These are phyloP conservation scores for Acrocephalus scirpaceus DNA, from an alignment of 2,797 vertebrate species.

Conservation along the genomic window DNA sequence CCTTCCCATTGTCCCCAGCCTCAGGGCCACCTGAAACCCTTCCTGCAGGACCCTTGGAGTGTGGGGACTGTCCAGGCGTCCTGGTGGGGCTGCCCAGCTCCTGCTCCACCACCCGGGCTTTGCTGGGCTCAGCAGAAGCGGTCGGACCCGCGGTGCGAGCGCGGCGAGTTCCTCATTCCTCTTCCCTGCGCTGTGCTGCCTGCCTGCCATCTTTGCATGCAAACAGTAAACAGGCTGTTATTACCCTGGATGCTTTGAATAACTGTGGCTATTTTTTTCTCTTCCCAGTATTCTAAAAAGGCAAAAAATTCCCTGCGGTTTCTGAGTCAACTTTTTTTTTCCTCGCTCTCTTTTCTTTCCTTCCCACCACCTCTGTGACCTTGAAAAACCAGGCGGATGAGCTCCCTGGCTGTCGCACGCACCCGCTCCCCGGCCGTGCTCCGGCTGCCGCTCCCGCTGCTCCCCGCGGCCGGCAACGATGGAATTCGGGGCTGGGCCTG, in stretches of 20 bases:
- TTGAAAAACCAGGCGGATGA: conserved; percentile 40
- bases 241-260: conserved; percentile 80
- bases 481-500: not conserved
- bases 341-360: conserved; percentile 58
- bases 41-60: rapidly evolving
- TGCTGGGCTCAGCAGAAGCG: conserved; percentile 26
- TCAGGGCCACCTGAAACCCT: not conserved
- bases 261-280: conserved; percentile 76
- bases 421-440: rapidly evolving
- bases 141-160: not conserved
- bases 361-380: conserved; percentile 72
- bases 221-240: conserved; percentile 77
- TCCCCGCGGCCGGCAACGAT: rapidly evolving
- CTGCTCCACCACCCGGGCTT: not conserved
- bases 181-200: conserved; percentile 57
- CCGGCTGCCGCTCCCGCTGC: rapidly evolving
- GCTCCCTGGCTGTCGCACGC: not conserved
- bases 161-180: conserved; percentile 65
- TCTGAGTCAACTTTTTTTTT: conserved; percentile 66
- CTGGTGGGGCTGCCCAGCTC: not conserved
- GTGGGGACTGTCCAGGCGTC: not conserved
- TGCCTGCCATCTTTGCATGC: conserved; percentile 75
- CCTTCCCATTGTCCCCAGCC: not conserved
- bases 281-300: conserved; percentile 79
- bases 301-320: conserved; percentile 75